Evolutionary conservation across 2,797 vertebrate species (phyloP).

Genomic region (Geotrypetes seraphini): DNA sequence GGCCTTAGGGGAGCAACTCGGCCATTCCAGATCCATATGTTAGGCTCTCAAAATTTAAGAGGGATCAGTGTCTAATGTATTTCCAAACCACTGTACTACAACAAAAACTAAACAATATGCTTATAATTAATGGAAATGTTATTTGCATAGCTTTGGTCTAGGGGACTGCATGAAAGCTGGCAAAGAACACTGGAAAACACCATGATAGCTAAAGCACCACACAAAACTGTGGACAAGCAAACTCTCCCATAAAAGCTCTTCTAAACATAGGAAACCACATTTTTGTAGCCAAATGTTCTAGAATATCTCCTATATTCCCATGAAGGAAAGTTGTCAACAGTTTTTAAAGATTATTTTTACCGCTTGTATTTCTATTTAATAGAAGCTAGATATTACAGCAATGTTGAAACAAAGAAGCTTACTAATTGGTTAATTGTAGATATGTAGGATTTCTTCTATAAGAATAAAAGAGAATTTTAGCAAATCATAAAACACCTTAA

Average conservation of each 20-base stretch:
- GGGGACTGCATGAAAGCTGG: constrained; percentile 9
- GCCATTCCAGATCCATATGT: too few relatives aligned
- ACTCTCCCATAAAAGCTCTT: constrained; percentile 3
- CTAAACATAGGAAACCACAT: constrained; percentile 1
- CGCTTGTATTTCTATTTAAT: background rate
- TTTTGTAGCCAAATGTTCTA: background rate
- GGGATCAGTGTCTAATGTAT: constrained; percentile 24
- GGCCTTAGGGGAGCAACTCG: too few relatives aligned
- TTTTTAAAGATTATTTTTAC: background rate
- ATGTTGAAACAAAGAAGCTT: too few relatives aligned
- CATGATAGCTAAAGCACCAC: constrained; percentile 10
- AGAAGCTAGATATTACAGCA: background rate
- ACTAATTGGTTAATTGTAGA: too few relatives aligned
- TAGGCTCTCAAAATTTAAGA: too few relatives aligned
- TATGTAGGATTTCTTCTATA: too few relatives aligned
- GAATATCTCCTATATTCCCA: background rate
- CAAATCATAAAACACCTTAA: too few relatives aligned
- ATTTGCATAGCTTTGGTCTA: constrained; percentile 17
- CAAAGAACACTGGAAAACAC: constrained; percentile 10
- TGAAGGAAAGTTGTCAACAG: background rate
- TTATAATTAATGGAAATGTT: constrained; percentile 28
- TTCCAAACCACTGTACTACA: constrained; percentile 39
- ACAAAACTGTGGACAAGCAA: background rate
- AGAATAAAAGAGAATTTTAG: too few relatives aligned
- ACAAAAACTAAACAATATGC: constrained; percentile 32